These are phyloP conservation scores for Buceros bicornis DNA, from an alignment of 2,797 vertebrate species.

Conservation along the genomic window DNA sequence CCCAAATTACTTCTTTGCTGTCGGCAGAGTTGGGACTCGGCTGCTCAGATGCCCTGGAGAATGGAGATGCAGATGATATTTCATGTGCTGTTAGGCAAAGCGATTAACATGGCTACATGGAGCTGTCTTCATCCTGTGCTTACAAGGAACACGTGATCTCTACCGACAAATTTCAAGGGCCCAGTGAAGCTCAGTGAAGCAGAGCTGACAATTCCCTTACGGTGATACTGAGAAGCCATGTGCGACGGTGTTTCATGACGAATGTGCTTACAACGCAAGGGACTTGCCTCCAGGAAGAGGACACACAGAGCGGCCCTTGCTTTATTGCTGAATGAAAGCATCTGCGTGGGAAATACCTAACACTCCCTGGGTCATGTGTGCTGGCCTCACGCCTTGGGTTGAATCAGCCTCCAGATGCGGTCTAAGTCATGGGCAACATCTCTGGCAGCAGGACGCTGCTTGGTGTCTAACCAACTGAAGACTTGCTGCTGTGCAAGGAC, in stretches of 20 bases:
- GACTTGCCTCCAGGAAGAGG: conserved; percentile 39
- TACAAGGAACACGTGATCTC: not conserved
- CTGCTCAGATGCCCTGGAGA: not conserved
- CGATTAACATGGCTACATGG: not conserved
- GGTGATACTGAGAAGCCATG: not conserved
- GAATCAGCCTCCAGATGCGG: not conserved
- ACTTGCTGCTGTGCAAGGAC: not conserved
- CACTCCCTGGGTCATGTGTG: not conserved
- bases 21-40: not conserved
- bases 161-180: not conserved
- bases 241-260: not conserved
- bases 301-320: not conserved
- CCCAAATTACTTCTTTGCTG: not conserved
- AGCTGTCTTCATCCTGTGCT: not conserved
- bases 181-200: not conserved
- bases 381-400: not conserved
- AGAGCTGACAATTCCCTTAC: not conserved
- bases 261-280: not conserved
- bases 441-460: not conserved
- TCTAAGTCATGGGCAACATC: not conserved
- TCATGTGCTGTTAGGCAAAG: not conserved
- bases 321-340: conserved; percentile 17
- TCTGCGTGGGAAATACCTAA: conserved; percentile 18
- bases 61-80: not conserved
- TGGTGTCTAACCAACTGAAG: not conserved